Evolutionary conservation across 2,797 vertebrate genomes (phyloP).

Genomic region (Sphenodon punctatus): DNA sequence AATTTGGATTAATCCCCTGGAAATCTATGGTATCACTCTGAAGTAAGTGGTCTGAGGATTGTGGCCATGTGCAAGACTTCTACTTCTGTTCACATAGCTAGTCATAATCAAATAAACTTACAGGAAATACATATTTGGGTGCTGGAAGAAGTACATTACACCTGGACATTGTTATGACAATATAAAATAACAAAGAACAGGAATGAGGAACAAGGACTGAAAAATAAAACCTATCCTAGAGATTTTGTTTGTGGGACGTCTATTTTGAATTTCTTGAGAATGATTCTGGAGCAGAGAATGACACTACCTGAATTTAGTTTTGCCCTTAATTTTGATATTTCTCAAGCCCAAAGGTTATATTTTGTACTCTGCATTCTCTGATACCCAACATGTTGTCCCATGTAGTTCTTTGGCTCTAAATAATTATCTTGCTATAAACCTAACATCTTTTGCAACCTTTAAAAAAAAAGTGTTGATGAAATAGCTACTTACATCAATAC

Average conservation of each 20-base stretch:
- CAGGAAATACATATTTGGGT: slow-evolving; percentile 43
- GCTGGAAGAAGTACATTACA: background rate
- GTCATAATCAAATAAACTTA: slow-evolving; percentile 16
- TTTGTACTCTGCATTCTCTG: background rate
- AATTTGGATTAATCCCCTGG: no score
- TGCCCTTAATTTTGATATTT: background rate
- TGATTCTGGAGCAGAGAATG: background rate
- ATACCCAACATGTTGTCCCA: background rate
- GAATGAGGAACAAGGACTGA: background rate
- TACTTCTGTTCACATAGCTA: background rate
- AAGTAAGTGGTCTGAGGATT: slow-evolving; percentile 54
- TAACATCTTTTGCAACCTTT: background rate
- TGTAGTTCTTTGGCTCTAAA: slow-evolving; percentile 9
- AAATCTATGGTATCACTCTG: slow-evolving; percentile 7
- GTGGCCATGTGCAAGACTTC: slow-evolving; percentile 29
- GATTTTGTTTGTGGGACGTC: background rate
- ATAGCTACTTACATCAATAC: slow-evolving; percentile 7
- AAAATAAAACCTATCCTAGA: background rate
- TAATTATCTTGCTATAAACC: background rate
- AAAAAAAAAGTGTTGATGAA: background rate
- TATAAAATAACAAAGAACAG: background rate
- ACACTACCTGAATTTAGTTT: background rate
- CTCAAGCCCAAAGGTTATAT: background rate
- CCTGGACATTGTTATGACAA: slow-evolving; percentile 48
- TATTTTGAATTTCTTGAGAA: background rate